phyloP scores from a whole-genome alignment of 2,113 vertebrate genomes.

The Leptobrachium leishanense region DNA sequence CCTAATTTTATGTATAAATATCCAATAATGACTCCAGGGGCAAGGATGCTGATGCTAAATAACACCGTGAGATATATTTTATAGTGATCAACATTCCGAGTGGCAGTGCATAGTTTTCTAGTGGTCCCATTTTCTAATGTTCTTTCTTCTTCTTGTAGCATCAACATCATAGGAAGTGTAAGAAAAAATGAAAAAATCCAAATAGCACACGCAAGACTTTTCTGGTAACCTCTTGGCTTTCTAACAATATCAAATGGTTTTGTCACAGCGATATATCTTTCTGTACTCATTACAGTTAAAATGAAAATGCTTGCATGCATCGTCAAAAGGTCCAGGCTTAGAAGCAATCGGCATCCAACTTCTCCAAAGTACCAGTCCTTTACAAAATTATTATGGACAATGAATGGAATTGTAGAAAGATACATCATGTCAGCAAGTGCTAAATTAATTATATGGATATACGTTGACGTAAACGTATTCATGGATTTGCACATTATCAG shows the following conservation, averaged over 20 bases:
- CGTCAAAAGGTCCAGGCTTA: conserved; percentile 80
- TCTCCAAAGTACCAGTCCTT: conserved; percentile 79
- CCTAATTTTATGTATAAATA: conserved; percentile 74
- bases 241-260: conserved; percentile 71
- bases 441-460: conserved; percentile 77
- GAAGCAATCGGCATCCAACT: conserved; percentile 73
- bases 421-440: conserved; percentile 80
- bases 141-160: conserved; percentile 76
- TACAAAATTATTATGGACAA: conserved; percentile 77
- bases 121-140: conserved; percentile 62
- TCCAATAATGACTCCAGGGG: conserved; percentile 75
- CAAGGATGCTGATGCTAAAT: conserved; percentile 81
- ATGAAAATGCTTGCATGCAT: conserved; percentile 85
- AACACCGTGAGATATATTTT: conserved; percentile 74
- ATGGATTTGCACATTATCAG: conserved; percentile 64
- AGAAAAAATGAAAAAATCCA: conserved; percentile 77
- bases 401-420: conserved; percentile 78
- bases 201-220: conserved; percentile 69
- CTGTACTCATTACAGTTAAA: conserved; percentile 77
- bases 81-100: conserved; percentile 79
- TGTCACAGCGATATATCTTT: conserved; percentile 75
- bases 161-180: conserved; percentile 81
- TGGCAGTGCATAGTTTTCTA: conserved; percentile 70
- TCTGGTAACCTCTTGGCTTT: conserved; percentile 63
- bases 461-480: conserved; percentile 56